Evolutionary conservation across 1,140 invertebrate species (phyloP), one percentile per base, ranked within the genome.

Genomic region (Heliconius eleuchia): DNA sequence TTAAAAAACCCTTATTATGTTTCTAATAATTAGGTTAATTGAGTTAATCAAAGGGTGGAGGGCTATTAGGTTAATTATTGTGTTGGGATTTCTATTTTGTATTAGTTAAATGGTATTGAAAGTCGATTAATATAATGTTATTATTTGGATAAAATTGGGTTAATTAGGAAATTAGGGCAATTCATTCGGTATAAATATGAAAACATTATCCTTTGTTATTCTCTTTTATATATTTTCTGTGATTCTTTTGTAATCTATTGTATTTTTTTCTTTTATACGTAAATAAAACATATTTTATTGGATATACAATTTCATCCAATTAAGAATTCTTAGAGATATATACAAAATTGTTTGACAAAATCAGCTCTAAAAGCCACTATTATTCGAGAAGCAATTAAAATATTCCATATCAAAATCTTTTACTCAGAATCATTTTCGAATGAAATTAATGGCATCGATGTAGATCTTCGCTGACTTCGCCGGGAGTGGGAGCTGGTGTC

Each of bases 391-490:
- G 30, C 60, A 57, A 27, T 66, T 42, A 72, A 72, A 50, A 71
- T 71, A 42, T 76, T 76, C 70, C 34, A 75, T 80, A 80, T 77
- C 77, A 52, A 80, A 42, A 76, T 78, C 50, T 75, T 81, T 78
- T 78, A 81, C 73, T 81, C 73, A 76, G 73, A 75, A 81, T 76
- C 75, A 78, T 78, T 74, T 81, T 74, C 75, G 39, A 86, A 86
- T 86, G 87, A 91, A 92, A 91, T 92, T 86, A 89, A 90, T 89
- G 87, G 85, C 84, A 88, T 89, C 88, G 88, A 90, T 92, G 83
- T 75, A 90, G 89, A 92, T 91, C 86, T 52, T 89, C 90, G 89
- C 91, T 89, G 88, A 92, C 89, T 87, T 85, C 78, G 89, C 88
- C 86, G 87, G 84, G 30, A 70, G 86, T 86, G 87, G 88, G 84